Evolutionary conservation across 2,797 vertebrate species (phyloP).

Genomic region (Masticophis lateralis): DNA sequence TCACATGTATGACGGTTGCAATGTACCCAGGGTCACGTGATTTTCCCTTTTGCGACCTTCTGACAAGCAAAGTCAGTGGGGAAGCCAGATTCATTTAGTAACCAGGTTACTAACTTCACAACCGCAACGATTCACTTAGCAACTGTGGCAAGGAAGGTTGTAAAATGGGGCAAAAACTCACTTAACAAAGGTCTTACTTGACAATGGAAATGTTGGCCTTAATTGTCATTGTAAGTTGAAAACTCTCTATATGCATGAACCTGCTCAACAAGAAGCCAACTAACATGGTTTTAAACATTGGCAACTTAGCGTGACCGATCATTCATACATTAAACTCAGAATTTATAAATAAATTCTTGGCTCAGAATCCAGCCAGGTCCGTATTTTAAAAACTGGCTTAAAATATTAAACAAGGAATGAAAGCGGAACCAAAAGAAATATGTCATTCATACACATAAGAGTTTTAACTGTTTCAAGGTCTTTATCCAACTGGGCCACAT

Average conservation of each 20-base stretch:
- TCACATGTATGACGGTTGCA: not conserved
- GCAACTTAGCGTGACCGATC: not conserved
- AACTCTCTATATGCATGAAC: not conserved
- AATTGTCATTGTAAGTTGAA: not conserved
- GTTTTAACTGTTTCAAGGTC: not conserved
- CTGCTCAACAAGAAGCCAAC: not conserved
- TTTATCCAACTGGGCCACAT: not conserved
- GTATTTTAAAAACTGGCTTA: not conserved
- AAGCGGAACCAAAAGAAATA: not conserved
- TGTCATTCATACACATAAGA: not conserved
- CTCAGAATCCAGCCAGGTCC: not conserved
- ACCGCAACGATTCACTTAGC: not conserved
- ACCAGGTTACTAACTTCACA: not conserved
- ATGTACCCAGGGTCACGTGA: accelerated
- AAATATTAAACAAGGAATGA: not conserved
- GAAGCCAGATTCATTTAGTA: not conserved
- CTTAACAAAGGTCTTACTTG: not conserved
- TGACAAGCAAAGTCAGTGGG: not conserved
- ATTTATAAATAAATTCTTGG: not conserved
- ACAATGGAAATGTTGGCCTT: not conserved
- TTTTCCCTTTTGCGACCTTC: not conserved
- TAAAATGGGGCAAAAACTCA: not conserved
- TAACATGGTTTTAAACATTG: not conserved
- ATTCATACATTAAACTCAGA: not conserved
- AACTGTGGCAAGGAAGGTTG: accelerated